These are phyloP conservation scores for Dendrophyllia cribrosa DNA, from an alignment of 64 coral and sea anemone genomes.

Conservation along the genomic window DNA sequence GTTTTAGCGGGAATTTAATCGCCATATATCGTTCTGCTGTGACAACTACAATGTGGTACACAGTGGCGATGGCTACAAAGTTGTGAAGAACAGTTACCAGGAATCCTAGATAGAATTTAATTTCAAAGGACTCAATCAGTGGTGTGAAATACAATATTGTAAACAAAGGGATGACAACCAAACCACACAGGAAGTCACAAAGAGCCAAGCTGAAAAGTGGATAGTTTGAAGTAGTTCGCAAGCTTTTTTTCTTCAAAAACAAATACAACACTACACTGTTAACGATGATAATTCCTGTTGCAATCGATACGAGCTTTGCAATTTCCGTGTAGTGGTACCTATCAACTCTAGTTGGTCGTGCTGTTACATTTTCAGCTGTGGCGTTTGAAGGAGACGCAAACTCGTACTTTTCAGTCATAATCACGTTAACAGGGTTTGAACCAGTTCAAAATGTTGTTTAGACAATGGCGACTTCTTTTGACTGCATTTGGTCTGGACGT, in stretches of 20 bases:
- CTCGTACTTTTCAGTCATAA: background rate
- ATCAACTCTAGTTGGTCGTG: too few species aligned
- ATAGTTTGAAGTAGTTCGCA: conserved; percentile 44
- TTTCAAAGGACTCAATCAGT: background rate
- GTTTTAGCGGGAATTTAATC: conserved; percentile 34
- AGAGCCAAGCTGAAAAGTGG: conserved; percentile 30
- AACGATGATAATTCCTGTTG: conserved; percentile 1
- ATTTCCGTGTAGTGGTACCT: background rate
- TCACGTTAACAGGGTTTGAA: too few species aligned
- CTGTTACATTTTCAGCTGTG: background rate
- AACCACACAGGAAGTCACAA: conserved; percentile 15
- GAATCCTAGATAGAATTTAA: conserved; percentile 23
- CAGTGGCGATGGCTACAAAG: conserved; percentile 23
- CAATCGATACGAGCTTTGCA: conserved; percentile 17
- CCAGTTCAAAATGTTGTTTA: too few species aligned
- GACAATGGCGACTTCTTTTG: too few species aligned
- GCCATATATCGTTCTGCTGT: conserved; percentile 32
- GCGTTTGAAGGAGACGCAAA: background rate
- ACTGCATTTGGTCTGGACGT: too few species aligned
- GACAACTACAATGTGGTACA: conserved; percentile 18
- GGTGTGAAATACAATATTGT: background rate
- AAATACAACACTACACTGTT: conserved; percentile 35
- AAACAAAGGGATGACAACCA: conserved; percentile 13
- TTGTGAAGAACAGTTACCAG: conserved; percentile 27
- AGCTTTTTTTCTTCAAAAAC: background rate